Percentiles rank a stretch among this genome's conserved stretches.
These are phyloP conservation scores for Anseranas semipalmata DNA, from an alignment of 2,113 vertebrate genomes.

Conservation along the genomic window DNA sequence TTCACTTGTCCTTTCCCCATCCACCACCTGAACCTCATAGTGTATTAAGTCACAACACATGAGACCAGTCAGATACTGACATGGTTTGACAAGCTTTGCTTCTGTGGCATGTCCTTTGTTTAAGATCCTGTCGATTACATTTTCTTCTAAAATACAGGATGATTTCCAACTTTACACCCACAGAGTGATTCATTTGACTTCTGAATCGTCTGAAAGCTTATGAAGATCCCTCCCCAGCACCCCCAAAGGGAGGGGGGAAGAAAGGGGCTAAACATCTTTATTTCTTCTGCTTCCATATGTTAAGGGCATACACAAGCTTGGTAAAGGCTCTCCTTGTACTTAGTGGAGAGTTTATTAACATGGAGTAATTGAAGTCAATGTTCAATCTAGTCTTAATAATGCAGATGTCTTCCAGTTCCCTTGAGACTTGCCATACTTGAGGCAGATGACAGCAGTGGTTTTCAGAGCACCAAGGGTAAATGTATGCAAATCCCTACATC, in stretches of 20 bases:
- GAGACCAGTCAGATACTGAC: constrained; percentile 41
- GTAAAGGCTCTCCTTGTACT: neutral
- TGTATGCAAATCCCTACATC: constrained; percentile 38
- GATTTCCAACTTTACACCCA: constrained; percentile 1
- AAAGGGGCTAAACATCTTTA: neutral
- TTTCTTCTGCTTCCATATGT: neutral
- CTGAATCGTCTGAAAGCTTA: neutral
- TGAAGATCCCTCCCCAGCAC: neutral
- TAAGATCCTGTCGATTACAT: neutral
- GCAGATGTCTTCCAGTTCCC: neutral
- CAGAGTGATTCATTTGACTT: constrained; percentile 59
- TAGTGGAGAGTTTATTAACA: constrained; percentile 26
- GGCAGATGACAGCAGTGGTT: constrained; percentile 1
- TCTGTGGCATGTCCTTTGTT: neutral
- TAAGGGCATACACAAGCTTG: neutral
- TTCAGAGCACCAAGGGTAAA: constrained; percentile 15
- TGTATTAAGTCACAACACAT: neutral
- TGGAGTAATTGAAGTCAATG: constrained; percentile 22
- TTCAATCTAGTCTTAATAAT: constrained; percentile 58
- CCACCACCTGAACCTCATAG: neutral
- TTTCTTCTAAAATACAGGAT: constrained; percentile 24
- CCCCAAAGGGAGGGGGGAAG: neutral
- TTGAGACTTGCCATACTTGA: neutral
- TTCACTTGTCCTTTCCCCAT: constrained; percentile 12
- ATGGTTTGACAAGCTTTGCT: constrained; percentile 33